Evolutionary conservation across 2,113 vertebrate species (phyloP).

Genomic region (Electrona antarctica): DNA sequence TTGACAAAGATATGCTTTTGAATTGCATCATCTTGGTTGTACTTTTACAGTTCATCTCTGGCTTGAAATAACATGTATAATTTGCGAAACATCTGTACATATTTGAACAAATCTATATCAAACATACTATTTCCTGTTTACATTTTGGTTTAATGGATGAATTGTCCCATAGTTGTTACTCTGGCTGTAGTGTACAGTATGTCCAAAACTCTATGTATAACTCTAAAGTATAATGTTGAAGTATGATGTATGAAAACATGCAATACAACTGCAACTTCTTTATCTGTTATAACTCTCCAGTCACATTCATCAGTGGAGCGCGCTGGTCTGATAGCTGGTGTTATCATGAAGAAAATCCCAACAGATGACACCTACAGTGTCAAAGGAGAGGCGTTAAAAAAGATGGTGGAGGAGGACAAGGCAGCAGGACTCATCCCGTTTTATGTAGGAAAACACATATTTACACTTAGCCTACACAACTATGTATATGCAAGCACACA

Average conservation of each 20-base stretch:
- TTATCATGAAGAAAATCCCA: slow-evolving; percentile 84
- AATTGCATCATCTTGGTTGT: no score
- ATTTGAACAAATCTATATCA: no score
- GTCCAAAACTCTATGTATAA: no score
- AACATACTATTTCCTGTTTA: no score
- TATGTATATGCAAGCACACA: neutral
- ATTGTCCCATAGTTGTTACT: no score
- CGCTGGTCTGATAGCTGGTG: slow-evolving; percentile 86
- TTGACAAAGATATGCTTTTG: neutral
- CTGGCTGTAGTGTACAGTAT: no score
- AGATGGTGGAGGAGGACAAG: slow-evolving; percentile 87
- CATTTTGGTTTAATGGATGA: no score
- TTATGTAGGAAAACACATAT: slow-evolving; percentile 83
- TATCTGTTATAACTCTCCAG: slow-evolving; percentile 65
- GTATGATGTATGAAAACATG: no score
- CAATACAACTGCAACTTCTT: neutral
- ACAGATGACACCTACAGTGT: slow-evolving; percentile 83
- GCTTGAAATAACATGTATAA: no score
- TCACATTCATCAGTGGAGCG: slow-evolving; percentile 95
- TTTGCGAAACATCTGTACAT: no score
- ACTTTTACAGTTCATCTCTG: neutral
- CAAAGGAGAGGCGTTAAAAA: slow-evolving; percentile 78
- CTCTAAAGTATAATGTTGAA: no score
- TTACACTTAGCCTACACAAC: neutral
- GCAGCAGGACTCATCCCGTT: slow-evolving; percentile 90